Evolutionary conservation across 2,888 invertebrate genomes (phyloP), one percentile per base, ranked within the genome.

Genomic region (Campoplex capitator): DNA sequence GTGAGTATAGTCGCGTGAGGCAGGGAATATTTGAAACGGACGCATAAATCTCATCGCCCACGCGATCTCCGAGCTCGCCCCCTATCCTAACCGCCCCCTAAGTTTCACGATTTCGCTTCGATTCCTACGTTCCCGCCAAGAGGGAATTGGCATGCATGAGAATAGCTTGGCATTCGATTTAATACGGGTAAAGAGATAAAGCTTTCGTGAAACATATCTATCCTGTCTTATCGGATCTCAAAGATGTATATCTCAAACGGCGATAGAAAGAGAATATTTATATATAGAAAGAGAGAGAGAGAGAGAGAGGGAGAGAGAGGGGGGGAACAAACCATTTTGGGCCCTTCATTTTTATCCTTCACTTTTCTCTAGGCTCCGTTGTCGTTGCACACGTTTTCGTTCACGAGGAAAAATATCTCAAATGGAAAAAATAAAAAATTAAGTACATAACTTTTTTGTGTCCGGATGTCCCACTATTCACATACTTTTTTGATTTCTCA

Each of bases 81-180:
- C 62, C 73, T 65, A 23, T 51, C 28, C 32, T 38, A 28, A 58
- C 68, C n/a, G 13, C 23, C 80, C 54, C 35, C 62, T 62, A 62
- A 62, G 62, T 16, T 77, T 45, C 9, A 16, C 51, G 51, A 32
- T 18, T 51, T 56, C 48, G 56, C 42, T 71, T 75, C 85, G 81
- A 70, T 76, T 71, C 76, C n/a, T 77, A 71, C 79, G 68, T 76
- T 76, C 76, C 35, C 85, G 83, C 78, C 84, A 48, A 77, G 89
- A 88, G 88, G 91, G 91, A 93, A 94, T 94, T 94, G 94, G 93
- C 93, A 94, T 94, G 94, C 94, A 94, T 93, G 93, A 94, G 93
- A 93, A 93, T 92, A 91, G 91, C 91, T 88, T 91, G 92, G 93
- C 92, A 91, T 93, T 93, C 93, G 93, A 93, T 93, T 93, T 93